Base-by-base conservation (phyloP, 2,113 vertebrate genomes). In the Hippocampus comes region DNA sequence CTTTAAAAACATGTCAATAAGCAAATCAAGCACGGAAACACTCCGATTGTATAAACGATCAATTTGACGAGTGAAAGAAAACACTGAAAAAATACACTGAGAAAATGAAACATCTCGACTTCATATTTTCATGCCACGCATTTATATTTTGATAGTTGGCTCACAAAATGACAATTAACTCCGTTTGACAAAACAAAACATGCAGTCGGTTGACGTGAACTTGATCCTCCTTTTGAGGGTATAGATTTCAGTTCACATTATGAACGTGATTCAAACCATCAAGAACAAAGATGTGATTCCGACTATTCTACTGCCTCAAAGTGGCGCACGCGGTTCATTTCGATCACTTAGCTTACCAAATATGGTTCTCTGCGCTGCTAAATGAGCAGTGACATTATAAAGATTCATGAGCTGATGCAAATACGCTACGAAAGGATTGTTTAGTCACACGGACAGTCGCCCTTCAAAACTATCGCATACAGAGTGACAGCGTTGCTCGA, bases 401-500 rank as follows among this genome's bases (percentile, higher is more conserved):
- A 63, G 9, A 53, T 38, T 23, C 34, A 43, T 25, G 12, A 46
- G 5, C 41, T 46, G 10, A 25, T 46, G 12, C 14, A 15, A 27
- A 30, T 30, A 30, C 2, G 53, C 1, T 9, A 17, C 9, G 14
- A 25, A 46, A 65, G 23, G 11, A 30, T 51, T 20, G 49, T 51
- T 53, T 20, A n/a, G 20, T 55, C 27, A 25, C 59, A 61, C 23
- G 27, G 23, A 30, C 25, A 60, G 27, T 27, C 57, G 11, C 53
- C 34, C 14, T 34, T 51, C 17, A 61, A 65, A 73, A 21, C 42
- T 23, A 48, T 9, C 49, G 9, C 49, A 17, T 7, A 57, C 46
- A 72, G 51, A 57, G 4, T 46, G 34, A 57, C 17, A 61, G 64
- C 68, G 65, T 75, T 10, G 30, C 61, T 64, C 34, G 64, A 55